These are phyloP conservation scores for Eupithecia insigniata DNA, from an alignment of 2,888 invertebrate genomes.

Conservation along the genomic window DNA sequence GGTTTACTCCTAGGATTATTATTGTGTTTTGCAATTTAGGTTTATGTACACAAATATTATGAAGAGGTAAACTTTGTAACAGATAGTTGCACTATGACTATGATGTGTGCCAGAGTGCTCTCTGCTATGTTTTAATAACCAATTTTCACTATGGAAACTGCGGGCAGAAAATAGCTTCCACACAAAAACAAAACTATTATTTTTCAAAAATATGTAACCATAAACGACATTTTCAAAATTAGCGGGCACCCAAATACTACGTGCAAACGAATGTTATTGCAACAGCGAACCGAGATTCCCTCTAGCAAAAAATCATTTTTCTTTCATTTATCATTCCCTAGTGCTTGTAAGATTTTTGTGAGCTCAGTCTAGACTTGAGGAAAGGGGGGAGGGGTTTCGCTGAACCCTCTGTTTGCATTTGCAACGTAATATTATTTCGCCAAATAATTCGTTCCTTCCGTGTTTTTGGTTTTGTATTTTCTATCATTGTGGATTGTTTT, in stretches of 20 bases:
- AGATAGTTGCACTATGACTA: neutral
- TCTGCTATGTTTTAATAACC: neutral
- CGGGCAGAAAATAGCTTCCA: neutral
- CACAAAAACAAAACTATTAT: neutral
- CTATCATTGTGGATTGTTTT: conserved; percentile 19
- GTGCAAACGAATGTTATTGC: neutral
- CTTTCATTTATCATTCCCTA: conserved; percentile 42
- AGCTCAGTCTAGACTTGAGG: conserved; percentile 63
- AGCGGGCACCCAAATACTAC: neutral
- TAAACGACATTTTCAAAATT: neutral
- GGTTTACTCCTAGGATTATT: neutral
- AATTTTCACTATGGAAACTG: neutral
- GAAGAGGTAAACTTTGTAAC: neutral
- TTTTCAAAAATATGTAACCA: too few species aligned
- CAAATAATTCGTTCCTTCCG: conserved; percentile 54
- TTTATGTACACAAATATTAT: neutral
- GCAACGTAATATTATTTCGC: conserved; percentile 54
- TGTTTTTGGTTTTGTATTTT: conserved; percentile 23
- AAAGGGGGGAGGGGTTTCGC: conserved; percentile 49
- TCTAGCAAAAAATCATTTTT: conserved; percentile 48
- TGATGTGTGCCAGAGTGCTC: neutral
- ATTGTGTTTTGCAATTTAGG: neutral
- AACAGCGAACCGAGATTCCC: neutral
- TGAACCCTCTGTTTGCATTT: conserved; percentile 50
- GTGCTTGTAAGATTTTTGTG: conserved; percentile 57